Evolutionary conservation across 2,113 vertebrate genomes (phyloP), one percentile per base, ranked within the genome.

Genomic region (Octodon degus): DNA sequence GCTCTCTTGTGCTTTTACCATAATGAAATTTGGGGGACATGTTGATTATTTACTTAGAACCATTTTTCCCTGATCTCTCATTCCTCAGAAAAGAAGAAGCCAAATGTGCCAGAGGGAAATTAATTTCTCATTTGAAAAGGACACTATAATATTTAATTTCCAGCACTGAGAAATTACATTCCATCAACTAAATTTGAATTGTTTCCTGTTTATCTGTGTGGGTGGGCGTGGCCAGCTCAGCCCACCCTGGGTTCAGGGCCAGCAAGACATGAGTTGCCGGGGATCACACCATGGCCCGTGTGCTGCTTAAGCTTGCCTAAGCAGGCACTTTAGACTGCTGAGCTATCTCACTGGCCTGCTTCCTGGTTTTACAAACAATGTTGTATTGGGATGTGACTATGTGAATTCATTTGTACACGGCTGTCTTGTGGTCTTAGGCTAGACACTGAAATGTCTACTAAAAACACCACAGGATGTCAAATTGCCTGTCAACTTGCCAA

Each of bases 1-100:
- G 65, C 53, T 95, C n/a, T 86, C 93, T 93, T 96, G 94, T 97
- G 81, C 89, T 97, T 97, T 96, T 94, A n/a, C 60, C 14, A 40
- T 90, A 77, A 81, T 32, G 86, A 91, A 86, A 91, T 25, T 53
- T 0, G 16, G 3, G 55, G 7, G 55, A 50, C 27, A 53, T 90
- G 93, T 93, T 90, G 17, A 34, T 68, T 77, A 4, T 67, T 96
- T 90, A 58, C 22, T 91, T 80, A 76, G 89, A 93, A 62, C 34
- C 40, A 63, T 86, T 80, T 63, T 68, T 11, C 4, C 30, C 5
- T 76, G 32, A 1, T 77, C 37, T 58, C 50, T 96, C 24, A 70
- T 92, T 94, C 27, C 43, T 95, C 58, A 32, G 55, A 79, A 80
- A 92, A 37, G 2, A 47, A 93, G 47, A 11, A 13, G 19, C 16